Conservation (phyloP, 2,797 vertebrate species). For the Anguilla obscura region DNA sequence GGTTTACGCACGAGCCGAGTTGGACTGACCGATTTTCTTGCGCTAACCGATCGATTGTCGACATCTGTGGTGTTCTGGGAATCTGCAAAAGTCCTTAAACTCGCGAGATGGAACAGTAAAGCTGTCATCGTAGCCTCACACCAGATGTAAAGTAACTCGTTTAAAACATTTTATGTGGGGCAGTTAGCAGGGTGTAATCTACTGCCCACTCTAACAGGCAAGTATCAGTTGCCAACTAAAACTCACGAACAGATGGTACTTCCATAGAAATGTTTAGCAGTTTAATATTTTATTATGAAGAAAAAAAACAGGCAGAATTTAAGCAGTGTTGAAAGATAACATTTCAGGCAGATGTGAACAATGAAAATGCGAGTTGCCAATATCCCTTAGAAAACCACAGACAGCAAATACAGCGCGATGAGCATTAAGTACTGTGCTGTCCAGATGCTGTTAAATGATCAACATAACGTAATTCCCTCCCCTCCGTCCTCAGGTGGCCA, state of each 20-base stretch:
- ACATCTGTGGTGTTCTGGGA: background rate
- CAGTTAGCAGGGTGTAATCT: background rate
- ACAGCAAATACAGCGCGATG: background rate
- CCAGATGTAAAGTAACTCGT: background rate
- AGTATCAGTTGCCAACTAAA: background rate
- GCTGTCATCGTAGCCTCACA: background rate
- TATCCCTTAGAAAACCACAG: background rate
- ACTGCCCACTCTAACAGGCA: background rate
- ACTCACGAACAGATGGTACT: background rate
- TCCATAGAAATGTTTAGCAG: background rate
- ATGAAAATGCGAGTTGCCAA: background rate
- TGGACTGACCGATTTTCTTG: background rate
- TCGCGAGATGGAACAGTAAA: background rate
- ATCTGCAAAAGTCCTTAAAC: background rate
- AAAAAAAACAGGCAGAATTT: background rate
- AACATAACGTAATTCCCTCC: background rate
- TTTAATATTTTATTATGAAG: background rate
- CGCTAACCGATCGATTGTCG: background rate
- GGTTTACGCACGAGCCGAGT: background rate
- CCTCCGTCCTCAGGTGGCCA: slow-evolving; percentile 79
- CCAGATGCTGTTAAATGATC: background rate
- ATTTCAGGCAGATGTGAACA: background rate
- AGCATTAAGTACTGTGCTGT: background rate
- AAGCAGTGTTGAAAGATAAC: background rate
- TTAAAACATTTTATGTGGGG: background rate